Conservation (phyloP, 2,888 invertebrate species). For the Limnephilus auricula region DNA sequence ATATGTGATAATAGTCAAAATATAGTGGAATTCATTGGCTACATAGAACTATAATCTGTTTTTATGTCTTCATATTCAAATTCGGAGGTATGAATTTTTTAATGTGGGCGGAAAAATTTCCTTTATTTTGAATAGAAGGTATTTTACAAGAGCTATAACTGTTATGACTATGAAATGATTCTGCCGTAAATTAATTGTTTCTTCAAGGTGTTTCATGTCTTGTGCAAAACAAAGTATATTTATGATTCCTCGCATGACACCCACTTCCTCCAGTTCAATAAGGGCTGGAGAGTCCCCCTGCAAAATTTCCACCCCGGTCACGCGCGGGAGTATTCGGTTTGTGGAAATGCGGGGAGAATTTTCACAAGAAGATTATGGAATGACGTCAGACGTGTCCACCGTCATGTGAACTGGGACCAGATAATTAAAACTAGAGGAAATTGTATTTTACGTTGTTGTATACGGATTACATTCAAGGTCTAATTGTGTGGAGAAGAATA, state of each 20-base stretch:
- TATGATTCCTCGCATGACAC: not conserved
- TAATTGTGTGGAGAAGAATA: no score
- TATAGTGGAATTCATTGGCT: no score
- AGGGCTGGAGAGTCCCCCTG: not conserved
- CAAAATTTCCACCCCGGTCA: not conserved
- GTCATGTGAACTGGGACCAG: not conserved
- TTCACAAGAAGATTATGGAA: constrained; percentile 13
- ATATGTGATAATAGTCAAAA: no score
- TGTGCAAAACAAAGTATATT: not conserved
- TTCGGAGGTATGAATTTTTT: no score
- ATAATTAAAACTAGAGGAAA: not conserved
- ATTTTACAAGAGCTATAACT: no score
- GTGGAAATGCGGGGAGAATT: constrained; percentile 15
- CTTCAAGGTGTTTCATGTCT: not conserved
- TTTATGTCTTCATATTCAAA: no score
- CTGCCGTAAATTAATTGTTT: no score
- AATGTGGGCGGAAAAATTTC: no score
- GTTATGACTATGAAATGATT: no score
- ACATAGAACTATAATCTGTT: no score
- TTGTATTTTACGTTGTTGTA: not conserved
- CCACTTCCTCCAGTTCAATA: not conserved
- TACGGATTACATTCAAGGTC: not conserved
- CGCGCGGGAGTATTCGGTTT: constrained; percentile 16
- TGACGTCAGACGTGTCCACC: constrained; percentile 16
- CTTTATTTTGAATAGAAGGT: no score